Conservation (phyloP, 2,888 invertebrate genomes). For the Agrochola litura region DNA sequence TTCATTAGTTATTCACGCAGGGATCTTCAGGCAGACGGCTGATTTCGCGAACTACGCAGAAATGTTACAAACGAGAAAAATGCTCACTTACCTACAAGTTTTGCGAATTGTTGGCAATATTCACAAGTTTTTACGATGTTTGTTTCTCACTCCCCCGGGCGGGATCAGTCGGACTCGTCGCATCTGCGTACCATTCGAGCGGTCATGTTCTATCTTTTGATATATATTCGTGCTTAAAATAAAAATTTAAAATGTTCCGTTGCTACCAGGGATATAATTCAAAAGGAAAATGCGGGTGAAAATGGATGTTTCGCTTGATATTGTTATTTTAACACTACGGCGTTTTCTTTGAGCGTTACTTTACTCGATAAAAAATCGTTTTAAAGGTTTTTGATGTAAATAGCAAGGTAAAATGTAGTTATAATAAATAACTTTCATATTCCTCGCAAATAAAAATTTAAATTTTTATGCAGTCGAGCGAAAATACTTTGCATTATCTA, state of each 20-base stretch:
- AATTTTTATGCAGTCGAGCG: slow-evolving; percentile 13
- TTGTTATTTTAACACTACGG: slow-evolving; percentile 50
- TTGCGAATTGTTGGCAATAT: slow-evolving; percentile 82
- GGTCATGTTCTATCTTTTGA: slow-evolving; percentile 78
- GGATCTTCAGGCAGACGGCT: slow-evolving; percentile 51
- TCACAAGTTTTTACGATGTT: slow-evolving; percentile 85
- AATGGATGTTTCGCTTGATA: slow-evolving; percentile 57
- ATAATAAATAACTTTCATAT: slow-evolving; percentile 36
- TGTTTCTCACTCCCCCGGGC: slow-evolving; percentile 76
- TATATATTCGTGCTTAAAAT: slow-evolving; percentile 70
- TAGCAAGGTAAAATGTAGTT: slow-evolving; percentile 39
- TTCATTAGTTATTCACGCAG: slow-evolving; percentile 76
- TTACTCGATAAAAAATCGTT: slow-evolving; percentile 39
- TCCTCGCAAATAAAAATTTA: slow-evolving; percentile 34
- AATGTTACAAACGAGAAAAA: slow-evolving; percentile 77
- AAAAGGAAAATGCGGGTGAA: slow-evolving; percentile 58
- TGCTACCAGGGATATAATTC: slow-evolving; percentile 62
- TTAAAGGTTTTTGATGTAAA: slow-evolving; percentile 38
- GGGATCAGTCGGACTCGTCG: slow-evolving; percentile 80
- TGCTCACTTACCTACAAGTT: slow-evolving; percentile 79
- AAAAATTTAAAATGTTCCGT: slow-evolving; percentile 64
- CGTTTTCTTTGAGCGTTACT: slow-evolving; percentile 43
- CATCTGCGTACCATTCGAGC: slow-evolving; percentile 83
- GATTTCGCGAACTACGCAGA: slow-evolving; percentile 70
- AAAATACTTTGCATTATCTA: slow-evolving; percentile 29